These are phyloP conservation scores for Xestia rhomboidea DNA, from an alignment of 2,888 invertebrate species.

Conservation along the genomic window DNA sequence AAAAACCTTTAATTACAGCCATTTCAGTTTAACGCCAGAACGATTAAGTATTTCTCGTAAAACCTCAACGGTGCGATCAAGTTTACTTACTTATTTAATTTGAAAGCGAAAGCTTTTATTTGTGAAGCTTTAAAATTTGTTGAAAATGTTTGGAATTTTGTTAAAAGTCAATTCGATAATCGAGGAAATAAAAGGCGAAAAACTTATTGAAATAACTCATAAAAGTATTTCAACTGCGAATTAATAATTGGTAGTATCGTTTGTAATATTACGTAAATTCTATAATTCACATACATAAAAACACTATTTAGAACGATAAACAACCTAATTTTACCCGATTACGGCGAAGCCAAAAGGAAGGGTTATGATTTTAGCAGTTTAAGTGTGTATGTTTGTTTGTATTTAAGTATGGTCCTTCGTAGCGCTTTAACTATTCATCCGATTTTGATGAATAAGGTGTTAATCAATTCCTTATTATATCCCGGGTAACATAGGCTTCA, in stretches of 20 bases:
- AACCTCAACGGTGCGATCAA: slow-evolving; percentile 34
- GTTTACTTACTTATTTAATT: slow-evolving; percentile 19
- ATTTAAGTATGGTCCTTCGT: too few species aligned
- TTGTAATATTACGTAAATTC: too few species aligned
- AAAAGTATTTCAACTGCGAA: not conserved
- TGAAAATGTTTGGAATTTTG: not conserved
- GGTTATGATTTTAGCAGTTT: too few species aligned
- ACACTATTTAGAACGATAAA: too few species aligned
- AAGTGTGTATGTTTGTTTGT: too few species aligned
- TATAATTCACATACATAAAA: too few species aligned
- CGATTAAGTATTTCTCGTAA: slow-evolving; percentile 31
- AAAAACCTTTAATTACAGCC: slow-evolving; percentile 36
- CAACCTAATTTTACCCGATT: too few species aligned
- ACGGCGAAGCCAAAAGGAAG: too few species aligned
- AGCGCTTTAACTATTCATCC: too few species aligned
- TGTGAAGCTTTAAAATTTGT: not conserved
- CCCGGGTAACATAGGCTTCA: too few species aligned
- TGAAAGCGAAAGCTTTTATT: not conserved
- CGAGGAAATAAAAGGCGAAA: not conserved
- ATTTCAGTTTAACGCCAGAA: slow-evolving; percentile 27
- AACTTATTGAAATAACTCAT: not conserved
- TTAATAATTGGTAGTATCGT: not conserved
- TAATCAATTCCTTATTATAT: too few species aligned
- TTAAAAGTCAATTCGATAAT: not conserved
- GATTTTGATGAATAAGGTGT: too few species aligned